phyloP scores from a whole-genome alignment of 1,140 invertebrate species.

The Euschistus heros region DNA sequence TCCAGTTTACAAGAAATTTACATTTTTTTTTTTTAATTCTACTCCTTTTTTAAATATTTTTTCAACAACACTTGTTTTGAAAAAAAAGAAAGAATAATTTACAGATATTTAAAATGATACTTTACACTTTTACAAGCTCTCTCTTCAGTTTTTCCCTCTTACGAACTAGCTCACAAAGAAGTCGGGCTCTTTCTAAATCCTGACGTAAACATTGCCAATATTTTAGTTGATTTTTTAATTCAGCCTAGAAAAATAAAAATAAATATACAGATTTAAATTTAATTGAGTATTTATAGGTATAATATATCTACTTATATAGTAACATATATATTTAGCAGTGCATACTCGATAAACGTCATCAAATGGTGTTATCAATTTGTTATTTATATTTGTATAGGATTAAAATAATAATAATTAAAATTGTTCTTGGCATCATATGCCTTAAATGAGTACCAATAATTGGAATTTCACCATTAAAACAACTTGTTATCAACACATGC shows the following conservation, averaged over 20 bases:
- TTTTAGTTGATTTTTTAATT: conserved; percentile 77
- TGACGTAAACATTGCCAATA: conserved; percentile 92
- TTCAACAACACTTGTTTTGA: no score
- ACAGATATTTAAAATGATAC: conserved; percentile 2
- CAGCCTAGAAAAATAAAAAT: conserved; percentile 32
- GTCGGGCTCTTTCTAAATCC: conserved; percentile 83
- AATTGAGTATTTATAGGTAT: not conserved
- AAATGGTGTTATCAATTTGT: not conserved
- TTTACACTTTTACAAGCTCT: conserved; percentile 65
- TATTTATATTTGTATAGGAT: no score
- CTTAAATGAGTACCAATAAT: no score
- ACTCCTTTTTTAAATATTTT: no score
- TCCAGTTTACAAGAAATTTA: no score
- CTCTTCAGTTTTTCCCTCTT: conserved; percentile 92
- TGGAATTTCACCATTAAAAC: no score
- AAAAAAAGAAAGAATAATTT: not conserved
- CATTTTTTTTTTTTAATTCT: no score
- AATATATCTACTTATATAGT: not conserved
- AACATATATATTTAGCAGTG: not conserved
- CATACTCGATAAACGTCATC: not conserved
- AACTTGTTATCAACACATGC: no score
- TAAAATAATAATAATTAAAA: no score
- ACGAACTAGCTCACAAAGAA: conserved; percentile 86
- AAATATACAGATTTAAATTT: not conserved
- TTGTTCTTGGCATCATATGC: no score